Base-by-base conservation (phyloP, 2,888 invertebrate genomes). In the Bellardia pandia region DNA sequence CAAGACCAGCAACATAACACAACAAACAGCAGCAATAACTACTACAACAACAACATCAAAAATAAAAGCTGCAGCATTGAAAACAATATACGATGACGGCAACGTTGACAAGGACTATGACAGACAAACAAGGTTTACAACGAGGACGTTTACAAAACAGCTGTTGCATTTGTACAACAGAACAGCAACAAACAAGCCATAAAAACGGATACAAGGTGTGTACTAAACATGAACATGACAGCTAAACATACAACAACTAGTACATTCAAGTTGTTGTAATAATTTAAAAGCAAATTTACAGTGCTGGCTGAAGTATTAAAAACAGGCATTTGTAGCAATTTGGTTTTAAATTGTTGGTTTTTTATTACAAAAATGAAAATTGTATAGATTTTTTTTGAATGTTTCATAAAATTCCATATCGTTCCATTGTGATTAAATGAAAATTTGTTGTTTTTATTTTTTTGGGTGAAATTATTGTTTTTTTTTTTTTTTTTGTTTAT, bases 191-290 rank as follows among this genome's bases (percentile, higher is more conserved):
- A 37, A 9, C 16, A 66, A 14, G 6, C 64, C 23, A 42, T 33
- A 64, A 42, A 60, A 64, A 33, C 30, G 66, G 37, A 58, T 64
- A 51, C 6, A 68, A 81, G 81, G 81, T 86, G 86, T 68, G 79
- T 85, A 69, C 53, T 11, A 53, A 71, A 60, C 56, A 62, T 9
- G 51, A 56, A 62, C 42, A 58, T 74, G 51, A 79, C 53, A 68
- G 16, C 16, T 11, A 42, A n/a, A 58, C 16, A 14, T 58, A 23
- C n/a, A 72, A 72, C 64, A 68, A 30, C 7, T 16, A 69, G 68
- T 58, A 71, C 33, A 60, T 62, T 13, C 37, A 45, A 6, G 30
- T 11, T 71, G n/a, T 56, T 74, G 16, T 58, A 42, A 60, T 58
- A 56, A 85, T 64, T 72, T 72, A 58, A 78, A 78, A 40, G 62